Evolutionary conservation across 1,140 invertebrate genomes (phyloP).

Genomic region (Chymomyza costata): DNA sequence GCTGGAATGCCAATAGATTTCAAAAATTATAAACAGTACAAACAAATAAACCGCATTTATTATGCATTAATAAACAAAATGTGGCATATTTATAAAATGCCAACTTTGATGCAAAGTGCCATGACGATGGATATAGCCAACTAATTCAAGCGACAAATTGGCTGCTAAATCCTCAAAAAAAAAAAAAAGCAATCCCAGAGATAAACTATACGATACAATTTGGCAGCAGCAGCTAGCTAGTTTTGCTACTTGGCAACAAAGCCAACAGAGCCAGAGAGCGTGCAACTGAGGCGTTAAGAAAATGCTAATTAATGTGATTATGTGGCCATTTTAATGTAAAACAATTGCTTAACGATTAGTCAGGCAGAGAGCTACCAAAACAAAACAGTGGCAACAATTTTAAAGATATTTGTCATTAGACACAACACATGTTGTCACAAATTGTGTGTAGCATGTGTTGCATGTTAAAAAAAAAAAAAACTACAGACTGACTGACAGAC

Average conservation of each 20-base stretch:
- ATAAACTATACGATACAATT: no score
- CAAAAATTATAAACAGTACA: conserved; percentile 55
- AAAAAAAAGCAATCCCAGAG: not conserved
- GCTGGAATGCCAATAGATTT: no score
- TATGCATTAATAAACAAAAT: conserved; percentile 45
- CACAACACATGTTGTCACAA: not conserved
- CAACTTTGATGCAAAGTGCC: not conserved
- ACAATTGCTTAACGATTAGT: conserved; percentile 72
- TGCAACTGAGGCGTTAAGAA: conserved; percentile 45
- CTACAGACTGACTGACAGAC: not conserved
- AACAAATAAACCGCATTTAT: conserved; percentile 58
- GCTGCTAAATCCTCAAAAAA: not conserved
- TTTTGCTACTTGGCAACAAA: conserved; percentile 12
- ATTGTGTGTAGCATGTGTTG: no score
- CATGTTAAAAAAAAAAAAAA: no score
- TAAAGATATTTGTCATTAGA: no score
- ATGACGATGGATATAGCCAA: no score
- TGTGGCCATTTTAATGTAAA: conserved; percentile 66
- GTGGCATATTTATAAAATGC: not conserved
- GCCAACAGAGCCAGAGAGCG: conserved; percentile 1
- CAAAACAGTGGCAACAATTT: no score
- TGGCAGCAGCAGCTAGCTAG: no score
- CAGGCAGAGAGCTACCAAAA: conserved; percentile 43
- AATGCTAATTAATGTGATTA: conserved; percentile 73
- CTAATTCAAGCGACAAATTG: no score